These are phyloP conservation scores for Scelioninae gen. 1 DNA, from an alignment of 2,888 invertebrate genomes.

Conservation along the genomic window DNA sequence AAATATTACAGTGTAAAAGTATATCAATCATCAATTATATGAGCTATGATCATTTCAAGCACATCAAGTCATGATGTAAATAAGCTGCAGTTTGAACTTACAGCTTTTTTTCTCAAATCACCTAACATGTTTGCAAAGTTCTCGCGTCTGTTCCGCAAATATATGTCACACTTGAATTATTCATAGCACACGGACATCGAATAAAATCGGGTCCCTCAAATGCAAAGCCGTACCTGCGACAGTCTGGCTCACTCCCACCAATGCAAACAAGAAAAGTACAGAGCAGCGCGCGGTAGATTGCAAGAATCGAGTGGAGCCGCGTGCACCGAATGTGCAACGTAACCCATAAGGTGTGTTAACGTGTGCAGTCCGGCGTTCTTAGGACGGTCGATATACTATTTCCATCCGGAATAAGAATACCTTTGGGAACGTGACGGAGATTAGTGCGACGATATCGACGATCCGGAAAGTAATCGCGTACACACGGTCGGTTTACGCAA, in stretches of 20 bases:
- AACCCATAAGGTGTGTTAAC: slow-evolving; percentile 1
- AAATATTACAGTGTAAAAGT: too few species aligned
- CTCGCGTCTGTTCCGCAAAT: too few species aligned
- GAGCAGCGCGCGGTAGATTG: slow-evolving; percentile 78
- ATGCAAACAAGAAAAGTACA: not conserved
- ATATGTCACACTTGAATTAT: too few species aligned
- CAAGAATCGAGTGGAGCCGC: slow-evolving; percentile 79
- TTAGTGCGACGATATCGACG: slow-evolving; percentile 26
- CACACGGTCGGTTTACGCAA: slow-evolving; percentile 2
- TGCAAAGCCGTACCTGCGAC: not conserved
- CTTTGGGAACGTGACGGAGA: slow-evolving; percentile 23
- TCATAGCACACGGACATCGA: too few species aligned
- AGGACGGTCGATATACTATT: slow-evolving; percentile 18
- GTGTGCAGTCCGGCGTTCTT: slow-evolving; percentile 1
- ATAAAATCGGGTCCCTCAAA: not conserved
- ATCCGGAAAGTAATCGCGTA: slow-evolving; percentile 4
- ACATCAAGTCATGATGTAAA: too few species aligned
- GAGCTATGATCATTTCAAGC: too few species aligned
- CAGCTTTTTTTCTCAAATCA: too few species aligned
- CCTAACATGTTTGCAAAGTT: too few species aligned
- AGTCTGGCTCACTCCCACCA: slow-evolving; percentile 8
- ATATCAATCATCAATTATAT: too few species aligned
- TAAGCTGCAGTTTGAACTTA: too few species aligned
- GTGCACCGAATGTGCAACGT: slow-evolving; percentile 70
- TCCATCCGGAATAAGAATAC: slow-evolving; percentile 29